phyloP scores from a whole-genome alignment of 2,888 invertebrate species.

The Drosophila paramelanica region DNA sequence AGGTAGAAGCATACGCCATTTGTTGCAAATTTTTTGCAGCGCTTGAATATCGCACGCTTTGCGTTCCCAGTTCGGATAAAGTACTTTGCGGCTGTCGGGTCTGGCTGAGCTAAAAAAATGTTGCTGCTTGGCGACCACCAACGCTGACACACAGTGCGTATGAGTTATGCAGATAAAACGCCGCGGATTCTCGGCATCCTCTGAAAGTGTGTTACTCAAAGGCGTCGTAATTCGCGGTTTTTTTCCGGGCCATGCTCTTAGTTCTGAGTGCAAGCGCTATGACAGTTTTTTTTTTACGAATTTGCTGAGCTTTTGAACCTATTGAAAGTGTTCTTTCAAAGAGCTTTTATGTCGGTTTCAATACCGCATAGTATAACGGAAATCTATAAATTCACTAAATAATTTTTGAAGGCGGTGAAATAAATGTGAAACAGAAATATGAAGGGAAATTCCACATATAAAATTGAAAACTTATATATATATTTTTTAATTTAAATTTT shows the following conservation, averaged over 20 bases:
- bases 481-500: too few species aligned
- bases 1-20: constrained; percentile 24
- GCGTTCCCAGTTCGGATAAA: constrained; percentile 47
- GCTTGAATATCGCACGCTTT: constrained; percentile 19
- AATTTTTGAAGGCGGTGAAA: too few species aligned
- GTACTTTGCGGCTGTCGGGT: constrained; percentile 24
- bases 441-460: too few species aligned
- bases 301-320: not conserved
- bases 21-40: constrained; percentile 49
- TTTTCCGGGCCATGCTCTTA: not conserved
- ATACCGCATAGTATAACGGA: too few species aligned
- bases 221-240: constrained; percentile 52
- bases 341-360: too few species aligned
- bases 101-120: constrained; percentile 14
- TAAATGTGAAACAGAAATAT: too few species aligned
- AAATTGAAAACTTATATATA: too few species aligned
- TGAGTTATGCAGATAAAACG: constrained; percentile 72
- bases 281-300: constrained; percentile 9
- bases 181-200: constrained; percentile 36
- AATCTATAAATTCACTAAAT: too few species aligned
- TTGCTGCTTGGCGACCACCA: constrained; percentile 22
- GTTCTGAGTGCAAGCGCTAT: constrained; percentile 23
- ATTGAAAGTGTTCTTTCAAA: not conserved
- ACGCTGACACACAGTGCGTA: constrained; percentile 54
- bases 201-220: constrained; percentile 59